These are phyloP conservation scores for Scaptodrosophila lebanonensis DNA, from an alignment of 1,140 invertebrate genomes.

Conservation along the genomic window DNA sequence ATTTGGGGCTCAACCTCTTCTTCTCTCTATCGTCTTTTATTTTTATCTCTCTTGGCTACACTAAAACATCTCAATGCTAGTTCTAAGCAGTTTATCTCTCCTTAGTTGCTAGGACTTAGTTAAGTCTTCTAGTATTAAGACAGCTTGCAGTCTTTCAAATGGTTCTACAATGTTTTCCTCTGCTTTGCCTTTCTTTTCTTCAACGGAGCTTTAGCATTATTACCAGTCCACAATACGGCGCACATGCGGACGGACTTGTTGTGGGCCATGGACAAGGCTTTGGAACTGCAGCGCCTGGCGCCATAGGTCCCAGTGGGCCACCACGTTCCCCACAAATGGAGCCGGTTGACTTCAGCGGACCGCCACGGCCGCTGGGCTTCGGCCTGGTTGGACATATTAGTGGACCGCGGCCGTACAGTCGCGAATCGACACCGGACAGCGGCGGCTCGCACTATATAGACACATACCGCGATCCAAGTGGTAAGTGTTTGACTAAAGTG, in stretches of 20 bases:
- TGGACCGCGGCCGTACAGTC: slow-evolving; percentile 83
- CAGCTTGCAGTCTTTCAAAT: background rate
- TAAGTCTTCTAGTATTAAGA: too few relatives aligned
- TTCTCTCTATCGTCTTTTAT: too few relatives aligned
- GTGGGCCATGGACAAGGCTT: slow-evolving; percentile 74
- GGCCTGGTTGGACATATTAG: slow-evolving; percentile 76
- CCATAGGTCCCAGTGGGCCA: slow-evolving; percentile 63
- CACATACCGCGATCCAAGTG: slow-evolving; percentile 88
- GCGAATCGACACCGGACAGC: slow-evolving; percentile 89
- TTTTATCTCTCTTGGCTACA: too few relatives aligned
- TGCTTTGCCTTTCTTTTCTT: slow-evolving; percentile 5
- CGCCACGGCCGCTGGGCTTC: slow-evolving; percentile 68
- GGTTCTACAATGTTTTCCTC: background rate
- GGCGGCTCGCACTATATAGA: slow-evolving; percentile 90
- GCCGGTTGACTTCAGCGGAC: slow-evolving; percentile 81
- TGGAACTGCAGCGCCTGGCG: slow-evolving; percentile 56
- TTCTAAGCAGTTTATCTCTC: too few relatives aligned
- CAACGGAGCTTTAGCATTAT: slow-evolving; percentile 79
- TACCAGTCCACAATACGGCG: slow-evolving; percentile 81
- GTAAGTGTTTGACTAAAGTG: slow-evolving; percentile 77
- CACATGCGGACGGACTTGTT: slow-evolving; percentile 62
- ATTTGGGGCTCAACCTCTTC: too few relatives aligned
- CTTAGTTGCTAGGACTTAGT: too few relatives aligned
- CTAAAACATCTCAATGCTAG: too few relatives aligned
- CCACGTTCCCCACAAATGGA: slow-evolving; percentile 79